Evolutionary conservation across 1,140 invertebrate genomes (phyloP), one percentile per base, ranked within the genome.

Genomic region (Galleria mellonella): DNA sequence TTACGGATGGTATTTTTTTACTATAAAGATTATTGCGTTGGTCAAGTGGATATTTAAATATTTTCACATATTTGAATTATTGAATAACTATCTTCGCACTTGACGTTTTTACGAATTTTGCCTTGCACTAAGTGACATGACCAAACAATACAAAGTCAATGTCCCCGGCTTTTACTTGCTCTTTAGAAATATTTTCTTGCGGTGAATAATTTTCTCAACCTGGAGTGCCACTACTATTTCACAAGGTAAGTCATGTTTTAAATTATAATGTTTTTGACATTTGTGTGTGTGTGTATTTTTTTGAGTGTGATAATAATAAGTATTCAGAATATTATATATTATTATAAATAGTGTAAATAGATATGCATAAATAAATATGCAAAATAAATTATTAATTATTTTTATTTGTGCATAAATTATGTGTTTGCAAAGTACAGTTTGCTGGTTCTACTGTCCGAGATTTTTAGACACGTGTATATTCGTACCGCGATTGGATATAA

Each of bases 161-260:
- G 70, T 70, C 72, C 66, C 52, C 62, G 58, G 53, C 62, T 69
- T 73, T 23, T 63, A 54, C 53, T 67, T 65, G 44, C 47, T 58
- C 56, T 73, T 67, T 54, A 65, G 48, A 72, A 17, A 57, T 59
- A 23, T 23, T 23, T 47, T 72, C 49, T 62, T 55, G 57, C 35
- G 68, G 74, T 75, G 70, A 71, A 48, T 62, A 61, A 58, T 39
- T 64, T 62, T 62, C 55, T 69, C 57, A 55, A 35, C 46, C 46
- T 32, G 50, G 63, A 56, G 32, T 61, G 54, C 43, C 31, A 35
- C 41, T 51, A 59, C 47, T 30, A 9, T 45, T 44, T 44, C 41
- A 10, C 32, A 76, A 79, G 75, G 75, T 79, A 76, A 79, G 75
- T 71, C 64, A 41, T 65, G 39, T 65, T 62, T 57, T 52, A 55